phyloP scores from a whole-genome alignment of 1,140 invertebrate species.

The Pseudomyrmex pallidus region DNA sequence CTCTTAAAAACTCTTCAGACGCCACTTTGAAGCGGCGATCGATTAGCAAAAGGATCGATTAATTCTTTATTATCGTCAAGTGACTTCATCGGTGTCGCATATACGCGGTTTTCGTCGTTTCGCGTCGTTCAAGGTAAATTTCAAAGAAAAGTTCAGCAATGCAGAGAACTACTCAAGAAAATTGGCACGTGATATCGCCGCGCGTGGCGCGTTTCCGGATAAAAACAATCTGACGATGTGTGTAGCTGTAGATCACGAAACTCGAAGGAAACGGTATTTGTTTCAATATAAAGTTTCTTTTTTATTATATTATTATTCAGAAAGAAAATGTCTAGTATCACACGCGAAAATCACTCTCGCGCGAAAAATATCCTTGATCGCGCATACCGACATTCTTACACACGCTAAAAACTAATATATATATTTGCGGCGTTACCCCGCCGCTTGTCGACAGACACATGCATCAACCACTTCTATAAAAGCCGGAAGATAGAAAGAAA shows the following conservation, averaged over 20 bases:
- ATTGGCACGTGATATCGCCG: neutral
- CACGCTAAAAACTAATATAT: neutral
- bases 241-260: neutral
- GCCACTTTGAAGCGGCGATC: neutral
- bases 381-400: neutral
- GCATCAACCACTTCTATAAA: neutral
- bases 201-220: neutral
- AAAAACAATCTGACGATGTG: neutral
- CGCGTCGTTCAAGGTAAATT: constrained; percentile 1
- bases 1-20: neutral
- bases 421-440: neutral
- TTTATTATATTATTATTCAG: neutral
- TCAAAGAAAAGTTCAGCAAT: neutral
- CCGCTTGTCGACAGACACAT: neutral
- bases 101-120: neutral
- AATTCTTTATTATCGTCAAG: constrained; percentile 12
- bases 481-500: constrained; percentile 27
- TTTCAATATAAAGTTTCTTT: neutral
- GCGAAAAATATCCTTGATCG: neutral
- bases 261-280: neutral
- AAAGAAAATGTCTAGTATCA: neutral
- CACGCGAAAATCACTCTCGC: too few relatives aligned
- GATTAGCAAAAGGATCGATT: neutral
- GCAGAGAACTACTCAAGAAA: neutral
- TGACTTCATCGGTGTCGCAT: neutral